Evolutionary conservation across 2,797 vertebrate genomes (phyloP).

Genomic region (Geotrypetes seraphini): DNA sequence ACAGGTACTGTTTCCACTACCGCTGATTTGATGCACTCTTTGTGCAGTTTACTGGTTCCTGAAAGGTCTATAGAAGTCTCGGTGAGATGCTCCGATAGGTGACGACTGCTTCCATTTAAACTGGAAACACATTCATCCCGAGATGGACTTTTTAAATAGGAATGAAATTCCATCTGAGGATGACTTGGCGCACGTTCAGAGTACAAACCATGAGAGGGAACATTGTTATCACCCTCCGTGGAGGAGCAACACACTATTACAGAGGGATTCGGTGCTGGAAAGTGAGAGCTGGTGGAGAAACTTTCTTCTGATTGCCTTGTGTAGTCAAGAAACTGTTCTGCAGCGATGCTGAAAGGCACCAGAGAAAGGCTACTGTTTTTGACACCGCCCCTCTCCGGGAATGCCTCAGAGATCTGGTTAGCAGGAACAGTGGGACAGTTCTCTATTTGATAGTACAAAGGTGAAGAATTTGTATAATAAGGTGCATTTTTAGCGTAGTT

Average conservation of each 20-base stretch:
- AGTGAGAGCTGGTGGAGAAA: slow-evolving; percentile 57
- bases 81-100: slow-evolving; percentile 60
- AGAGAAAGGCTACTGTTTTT: slow-evolving; percentile 60
- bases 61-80: slow-evolving; percentile 66
- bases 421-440: slow-evolving; percentile 56
- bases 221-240: slow-evolving; percentile 63
- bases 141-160: slow-evolving; percentile 84
- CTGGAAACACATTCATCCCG: slow-evolving; percentile 67
- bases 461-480: slow-evolving; percentile 73
- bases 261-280: slow-evolving; percentile 60
- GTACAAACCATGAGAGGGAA: slow-evolving; percentile 61
- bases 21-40: slow-evolving; percentile 71
- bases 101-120: slow-evolving; percentile 54
- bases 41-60: slow-evolving; percentile 77
- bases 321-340: slow-evolving; percentile 74
- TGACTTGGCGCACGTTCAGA: slow-evolving; percentile 59
- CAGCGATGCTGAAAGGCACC: slow-evolving; percentile 71
- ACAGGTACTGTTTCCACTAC: slow-evolving; percentile 86
- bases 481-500: slow-evolving; percentile 73
- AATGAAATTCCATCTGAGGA: slow-evolving; percentile 76
- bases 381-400: slow-evolving; percentile 65
- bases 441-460: slow-evolving; percentile 87
- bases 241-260: slow-evolving; percentile 70
- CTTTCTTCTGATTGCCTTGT: slow-evolving; percentile 56
- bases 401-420: slow-evolving; percentile 64